A percentile compares a stretch with the other conserved stretches of the same genome.
Evolutionary conservation across 2,888 invertebrate species (phyloP).

Genomic region (Mythimna loreyi): DNA sequence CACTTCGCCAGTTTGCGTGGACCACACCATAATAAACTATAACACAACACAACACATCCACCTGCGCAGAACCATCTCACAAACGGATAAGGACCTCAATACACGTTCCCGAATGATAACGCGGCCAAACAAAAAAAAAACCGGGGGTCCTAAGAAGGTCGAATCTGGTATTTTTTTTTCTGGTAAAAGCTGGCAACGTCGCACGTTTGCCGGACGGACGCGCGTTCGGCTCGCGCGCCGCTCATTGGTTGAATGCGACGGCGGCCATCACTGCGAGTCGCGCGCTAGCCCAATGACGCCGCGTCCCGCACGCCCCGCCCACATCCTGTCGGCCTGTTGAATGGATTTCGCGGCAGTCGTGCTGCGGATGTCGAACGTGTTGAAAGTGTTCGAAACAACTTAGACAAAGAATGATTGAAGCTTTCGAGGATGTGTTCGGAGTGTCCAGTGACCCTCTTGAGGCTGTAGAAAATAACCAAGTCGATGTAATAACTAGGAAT

Average conservation of each 20-base stretch:
- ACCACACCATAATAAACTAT: constrained; percentile 90
- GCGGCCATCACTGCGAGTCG: constrained; percentile 87
- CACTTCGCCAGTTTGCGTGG: constrained; percentile 87
- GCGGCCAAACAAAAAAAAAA: constrained; percentile 89
- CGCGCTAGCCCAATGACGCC: constrained; percentile 85
- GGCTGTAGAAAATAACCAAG: constrained; percentile 39
- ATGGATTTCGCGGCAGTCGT: constrained; percentile 87
- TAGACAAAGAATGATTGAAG: constrained; percentile 60
- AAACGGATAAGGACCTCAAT: constrained; percentile 85
- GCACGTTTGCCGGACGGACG: constrained; percentile 86
- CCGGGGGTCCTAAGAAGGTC: constrained; percentile 90
- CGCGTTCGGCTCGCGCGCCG: constrained; percentile 88
- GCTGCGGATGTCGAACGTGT: constrained; percentile 71
- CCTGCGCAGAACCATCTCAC: constrained; percentile 87
- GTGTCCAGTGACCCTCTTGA: constrained; percentile 65
- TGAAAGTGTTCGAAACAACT: constrained; percentile 68
- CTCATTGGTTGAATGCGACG: constrained; percentile 89
- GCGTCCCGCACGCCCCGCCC: constrained; percentile 90
- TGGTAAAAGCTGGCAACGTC: constrained; percentile 89
- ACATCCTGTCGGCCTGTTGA: constrained; percentile 87
- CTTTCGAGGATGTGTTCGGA: constrained; percentile 63
- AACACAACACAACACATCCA: constrained; percentile 83
- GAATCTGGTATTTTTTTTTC: constrained; percentile 90
- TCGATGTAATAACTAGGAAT: constrained; percentile 30
- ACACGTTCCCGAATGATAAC: constrained; percentile 89